Evolutionary conservation across 2,888 invertebrate genomes (phyloP).

Genomic region (Mongoloraphidia duomilia): DNA sequence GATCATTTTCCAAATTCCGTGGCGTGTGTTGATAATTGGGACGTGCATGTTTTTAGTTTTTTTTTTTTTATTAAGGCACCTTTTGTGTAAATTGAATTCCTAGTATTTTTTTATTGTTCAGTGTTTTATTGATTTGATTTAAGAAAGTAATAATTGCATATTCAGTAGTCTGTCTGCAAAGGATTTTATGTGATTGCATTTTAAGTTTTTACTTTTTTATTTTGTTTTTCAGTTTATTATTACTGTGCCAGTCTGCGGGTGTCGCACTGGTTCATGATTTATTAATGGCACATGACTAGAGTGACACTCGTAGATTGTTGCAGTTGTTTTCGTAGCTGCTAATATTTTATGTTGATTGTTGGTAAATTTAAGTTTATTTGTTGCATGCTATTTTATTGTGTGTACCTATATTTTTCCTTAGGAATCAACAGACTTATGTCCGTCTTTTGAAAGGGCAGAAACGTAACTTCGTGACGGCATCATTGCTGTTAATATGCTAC

Average conservation of each 20-base stretch:
- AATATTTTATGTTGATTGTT: too few relatives aligned
- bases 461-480: too few relatives aligned
- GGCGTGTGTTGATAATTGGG: too few relatives aligned
- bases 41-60: not conserved
- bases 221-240: not conserved
- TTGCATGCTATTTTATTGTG: too few relatives aligned
- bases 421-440: too few relatives aligned
- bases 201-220: not conserved
- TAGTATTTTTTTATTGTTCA: not conserved
- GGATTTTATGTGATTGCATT: not conserved
- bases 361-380: too few relatives aligned
- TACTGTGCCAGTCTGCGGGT: constrained; percentile 20
- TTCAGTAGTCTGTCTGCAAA: not conserved
- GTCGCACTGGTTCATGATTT: constrained; percentile 25
- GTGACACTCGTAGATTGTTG: constrained; percentile 29
- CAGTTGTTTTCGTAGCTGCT: constrained; percentile 1
- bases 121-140: too few relatives aligned
- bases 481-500: too few relatives aligned
- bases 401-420: too few relatives aligned
- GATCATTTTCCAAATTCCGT: too few relatives aligned
- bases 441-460: too few relatives aligned
- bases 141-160: not conserved
- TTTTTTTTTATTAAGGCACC: not conserved
- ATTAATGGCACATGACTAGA: constrained; percentile 28
- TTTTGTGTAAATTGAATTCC: not conserved